phyloP scores from a whole-genome alignment of 2,113 vertebrate genomes.

The Strix uralensis region DNA sequence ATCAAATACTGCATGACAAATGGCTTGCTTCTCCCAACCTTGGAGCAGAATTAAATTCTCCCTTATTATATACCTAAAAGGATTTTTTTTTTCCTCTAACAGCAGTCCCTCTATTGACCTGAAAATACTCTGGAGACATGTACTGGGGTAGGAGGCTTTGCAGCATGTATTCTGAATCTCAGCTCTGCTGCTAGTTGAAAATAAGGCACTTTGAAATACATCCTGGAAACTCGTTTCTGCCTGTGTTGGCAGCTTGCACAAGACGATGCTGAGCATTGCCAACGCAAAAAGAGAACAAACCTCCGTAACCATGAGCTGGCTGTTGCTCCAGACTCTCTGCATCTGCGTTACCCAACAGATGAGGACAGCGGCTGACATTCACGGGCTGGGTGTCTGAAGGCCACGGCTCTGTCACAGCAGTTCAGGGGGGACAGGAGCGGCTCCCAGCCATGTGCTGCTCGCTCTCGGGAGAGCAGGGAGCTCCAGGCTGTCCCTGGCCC shows the following conservation, averaged over 20 bases:
- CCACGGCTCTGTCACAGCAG: accelerated
- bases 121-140: neutral
- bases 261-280: accelerated
- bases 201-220: neutral
- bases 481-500: neutral
- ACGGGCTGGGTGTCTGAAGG: accelerated
- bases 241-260: neutral
- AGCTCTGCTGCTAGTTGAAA: neutral
- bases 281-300: neutral
- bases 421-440: accelerated
- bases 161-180: neutral
- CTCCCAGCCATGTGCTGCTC: neutral
- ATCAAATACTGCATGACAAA: neutral
- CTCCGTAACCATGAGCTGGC: accelerated
- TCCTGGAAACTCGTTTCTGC: neutral
- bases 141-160: neutral
- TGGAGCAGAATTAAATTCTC: slow-evolving; percentile 24
- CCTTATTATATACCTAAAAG: neutral
- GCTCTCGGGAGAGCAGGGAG: neutral
- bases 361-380: neutral
- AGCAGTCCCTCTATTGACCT: neutral
- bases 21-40: neutral
- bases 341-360: accelerated
- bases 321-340: neutral
- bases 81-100: neutral